Percentiles rank a stretch among this genome's conserved stretches.
Evolutionary conservation across 2,113 vertebrate species (phyloP).

Genomic region (Fregata magnificens): DNA sequence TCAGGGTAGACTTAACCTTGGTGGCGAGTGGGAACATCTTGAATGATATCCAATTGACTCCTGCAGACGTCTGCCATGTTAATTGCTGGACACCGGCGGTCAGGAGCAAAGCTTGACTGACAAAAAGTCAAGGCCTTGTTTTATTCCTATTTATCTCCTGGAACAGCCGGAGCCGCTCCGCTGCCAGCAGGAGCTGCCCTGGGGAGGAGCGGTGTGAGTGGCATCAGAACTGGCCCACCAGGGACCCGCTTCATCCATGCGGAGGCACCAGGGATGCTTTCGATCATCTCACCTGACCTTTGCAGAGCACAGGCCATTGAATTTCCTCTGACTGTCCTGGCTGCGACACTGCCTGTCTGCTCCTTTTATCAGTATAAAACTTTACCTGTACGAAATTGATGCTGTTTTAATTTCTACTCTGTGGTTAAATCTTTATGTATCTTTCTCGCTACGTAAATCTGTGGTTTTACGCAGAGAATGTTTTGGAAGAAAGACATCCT

Average conservation of each 20-base stretch:
- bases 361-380: not conserved
- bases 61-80: not conserved
- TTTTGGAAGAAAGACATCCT: not conserved
- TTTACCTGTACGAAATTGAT: not conserved
- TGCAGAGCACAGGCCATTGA: not conserved
- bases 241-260: not conserved
- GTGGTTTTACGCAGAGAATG: not conserved
- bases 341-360: not conserved
- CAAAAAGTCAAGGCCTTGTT: not conserved
- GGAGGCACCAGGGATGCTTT: not conserved
- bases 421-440: not conserved
- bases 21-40: not conserved
- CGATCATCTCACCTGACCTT: not conserved
- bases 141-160: not conserved
- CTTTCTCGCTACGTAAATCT: not conserved
- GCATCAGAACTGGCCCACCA: not conserved
- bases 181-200: not conserved
- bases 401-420: not conserved
- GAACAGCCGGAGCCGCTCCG: not conserved
- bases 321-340: not conserved
- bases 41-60: not conserved
- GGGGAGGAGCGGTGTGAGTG: not conserved
- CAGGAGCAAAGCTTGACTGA: not conserved
- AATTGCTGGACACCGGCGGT: not conserved
- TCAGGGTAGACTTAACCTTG: not conserved